phyloP scores from a whole-genome alignment of 37 sponge, comb jelly and placozoan species.

The Tethya wilhelma region DNA sequence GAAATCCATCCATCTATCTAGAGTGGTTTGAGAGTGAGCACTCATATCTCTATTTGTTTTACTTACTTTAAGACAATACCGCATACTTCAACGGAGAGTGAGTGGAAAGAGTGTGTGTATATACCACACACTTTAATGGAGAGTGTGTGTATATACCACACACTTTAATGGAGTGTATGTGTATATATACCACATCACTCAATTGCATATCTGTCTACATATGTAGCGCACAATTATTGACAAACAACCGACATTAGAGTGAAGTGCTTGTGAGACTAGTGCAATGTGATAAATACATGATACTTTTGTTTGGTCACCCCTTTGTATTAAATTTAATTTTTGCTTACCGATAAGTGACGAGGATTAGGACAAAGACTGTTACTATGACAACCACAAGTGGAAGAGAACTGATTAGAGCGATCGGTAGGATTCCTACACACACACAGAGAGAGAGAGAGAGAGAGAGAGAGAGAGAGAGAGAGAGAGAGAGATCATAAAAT shows the following conservation, averaged over 20 bases:
- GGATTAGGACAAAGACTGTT: constrained; percentile 8
- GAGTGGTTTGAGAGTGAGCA: too few species aligned
- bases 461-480: not conserved
- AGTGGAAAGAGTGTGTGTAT: too few species aligned
- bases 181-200: not conserved
- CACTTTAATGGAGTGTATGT: not conserved
- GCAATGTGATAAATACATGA: too few species aligned
- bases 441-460: not conserved
- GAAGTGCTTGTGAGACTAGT: not conserved
- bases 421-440: constrained; percentile 14
- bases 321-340: not conserved
- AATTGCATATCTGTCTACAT: not conserved
- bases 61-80: too few species aligned
- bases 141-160: too few species aligned
- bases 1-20: too few species aligned
- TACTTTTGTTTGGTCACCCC: too few species aligned
- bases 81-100: too few species aligned
- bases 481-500: not conserved
- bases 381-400: constrained; percentile 31
- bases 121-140: too few species aligned
- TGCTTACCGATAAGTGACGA: constrained; percentile 38
- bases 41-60: too few species aligned
- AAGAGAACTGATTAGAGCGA: constrained; percentile 14
- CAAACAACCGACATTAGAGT: too few species aligned
- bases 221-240: too few species aligned